Conservation (phyloP, 2,113 vertebrate species). For the Euleptes europaea region DNA sequence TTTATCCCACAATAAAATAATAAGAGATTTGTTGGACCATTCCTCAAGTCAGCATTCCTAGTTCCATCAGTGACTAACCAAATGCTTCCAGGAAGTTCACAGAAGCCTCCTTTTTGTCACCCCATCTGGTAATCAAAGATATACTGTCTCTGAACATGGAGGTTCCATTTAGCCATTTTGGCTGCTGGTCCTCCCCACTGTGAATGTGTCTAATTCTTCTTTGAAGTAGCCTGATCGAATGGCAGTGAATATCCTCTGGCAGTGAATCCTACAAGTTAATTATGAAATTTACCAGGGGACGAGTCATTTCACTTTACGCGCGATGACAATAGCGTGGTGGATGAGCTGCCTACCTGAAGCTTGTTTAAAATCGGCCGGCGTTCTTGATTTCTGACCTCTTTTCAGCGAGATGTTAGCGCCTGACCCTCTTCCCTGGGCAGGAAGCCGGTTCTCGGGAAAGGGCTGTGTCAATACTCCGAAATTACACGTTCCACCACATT, state of each 20-base stretch:
- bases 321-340: too few species aligned
- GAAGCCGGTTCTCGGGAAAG: neutral
- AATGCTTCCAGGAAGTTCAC: neutral
- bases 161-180: neutral
- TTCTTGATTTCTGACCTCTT: neutral
- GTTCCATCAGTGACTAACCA: neutral
- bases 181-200: neutral
- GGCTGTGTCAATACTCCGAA: rapidly evolving
- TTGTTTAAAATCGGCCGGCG: neutral
- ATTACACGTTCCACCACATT: conserved; percentile 4
- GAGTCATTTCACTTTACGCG: neutral
- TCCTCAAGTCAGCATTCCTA: neutral
- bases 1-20: neutral
- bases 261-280: neutral
- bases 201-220: neutral
- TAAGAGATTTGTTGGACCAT: neutral
- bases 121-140: neutral
- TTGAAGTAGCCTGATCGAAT: neutral
- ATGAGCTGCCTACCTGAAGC: neutral
- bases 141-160: neutral
- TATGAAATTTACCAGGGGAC: too few species aligned
- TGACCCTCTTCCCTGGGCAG: rapidly evolving
- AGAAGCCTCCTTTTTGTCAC: neutral
- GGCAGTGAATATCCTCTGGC: neutral
- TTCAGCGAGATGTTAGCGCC: neutral